These are phyloP conservation scores for Ciconia maguari DNA, from an alignment of 2,113 vertebrate species.

Conservation along the genomic window DNA sequence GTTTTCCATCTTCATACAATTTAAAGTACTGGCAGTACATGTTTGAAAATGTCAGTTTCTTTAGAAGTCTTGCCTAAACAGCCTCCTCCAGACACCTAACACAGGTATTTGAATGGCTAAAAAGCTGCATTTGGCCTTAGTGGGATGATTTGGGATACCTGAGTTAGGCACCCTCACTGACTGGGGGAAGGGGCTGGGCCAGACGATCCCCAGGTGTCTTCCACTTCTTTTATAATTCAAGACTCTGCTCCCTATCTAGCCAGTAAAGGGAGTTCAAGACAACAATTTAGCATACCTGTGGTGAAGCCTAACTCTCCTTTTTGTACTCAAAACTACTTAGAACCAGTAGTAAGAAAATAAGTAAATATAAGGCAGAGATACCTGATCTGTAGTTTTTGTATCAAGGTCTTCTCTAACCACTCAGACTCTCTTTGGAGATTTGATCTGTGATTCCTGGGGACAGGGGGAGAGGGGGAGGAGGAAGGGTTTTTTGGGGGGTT, in stretches of 20 bases:
- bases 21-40: not conserved
- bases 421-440: not conserved
- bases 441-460: not conserved
- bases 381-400: not conserved
- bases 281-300: not conserved
- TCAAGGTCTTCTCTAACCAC: not conserved
- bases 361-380: not conserved
- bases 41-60: not conserved
- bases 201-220: not conserved
- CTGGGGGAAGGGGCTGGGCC: not conserved
- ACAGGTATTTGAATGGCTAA: not conserved
- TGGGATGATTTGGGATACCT: too few species aligned
- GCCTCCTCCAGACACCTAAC: not conserved
- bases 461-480: not conserved
- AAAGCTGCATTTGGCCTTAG: not conserved
- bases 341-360: not conserved
- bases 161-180: not conserved
- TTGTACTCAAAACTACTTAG: not conserved
- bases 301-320: not conserved
- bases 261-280: not conserved
- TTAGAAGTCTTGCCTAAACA: not conserved
- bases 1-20: not conserved
- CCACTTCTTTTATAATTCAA: not conserved
- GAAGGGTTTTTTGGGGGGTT: not conserved
- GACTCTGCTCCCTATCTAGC: not conserved